These are phyloP conservation scores for Patella pellucida DNA, from an alignment of 2,888 invertebrate species.

Conservation along the genomic window DNA sequence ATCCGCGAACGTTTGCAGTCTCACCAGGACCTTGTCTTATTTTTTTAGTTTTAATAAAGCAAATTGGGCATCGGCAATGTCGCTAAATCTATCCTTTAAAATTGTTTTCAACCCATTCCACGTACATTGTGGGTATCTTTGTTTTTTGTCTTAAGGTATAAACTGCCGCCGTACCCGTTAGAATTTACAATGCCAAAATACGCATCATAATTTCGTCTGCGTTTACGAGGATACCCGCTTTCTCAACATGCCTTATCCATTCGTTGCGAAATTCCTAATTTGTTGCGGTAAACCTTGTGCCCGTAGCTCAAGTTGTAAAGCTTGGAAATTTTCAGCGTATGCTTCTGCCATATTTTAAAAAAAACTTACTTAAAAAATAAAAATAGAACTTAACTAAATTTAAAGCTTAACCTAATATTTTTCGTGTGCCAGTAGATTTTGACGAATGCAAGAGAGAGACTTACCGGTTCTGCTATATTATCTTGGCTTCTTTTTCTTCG, in stretches of 20 bases:
- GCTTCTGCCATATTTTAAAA: too few species aligned
- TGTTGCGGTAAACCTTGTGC: too few species aligned
- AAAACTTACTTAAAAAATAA: too few species aligned
- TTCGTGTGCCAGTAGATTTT: too few species aligned
- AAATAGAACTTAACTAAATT: too few species aligned
- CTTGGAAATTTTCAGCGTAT: too few species aligned
- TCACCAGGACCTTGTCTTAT: not conserved
- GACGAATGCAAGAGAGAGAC: too few species aligned
- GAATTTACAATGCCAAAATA: not conserved
- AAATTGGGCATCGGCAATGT: not conserved
- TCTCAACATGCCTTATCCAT: conserved; percentile 13
- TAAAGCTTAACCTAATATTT: too few species aligned
- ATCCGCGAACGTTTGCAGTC: not conserved
- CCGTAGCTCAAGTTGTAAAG: too few species aligned
- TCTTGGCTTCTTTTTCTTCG: too few species aligned
- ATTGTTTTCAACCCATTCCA: not conserved
- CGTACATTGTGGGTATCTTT: not conserved
- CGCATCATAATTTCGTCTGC: not conserved
- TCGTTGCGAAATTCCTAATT: not conserved
- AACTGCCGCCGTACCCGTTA: not conserved
- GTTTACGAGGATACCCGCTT: not conserved
- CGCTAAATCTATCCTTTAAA: conserved; percentile 11
- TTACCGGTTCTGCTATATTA: too few species aligned
- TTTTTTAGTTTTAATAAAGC: conserved; percentile 10
- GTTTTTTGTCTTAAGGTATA: not conserved